Evolutionary conservation across 1,140 invertebrate species (phyloP), one percentile per base, ranked within the genome.

Genomic region (Drosophila aff.): DNA sequence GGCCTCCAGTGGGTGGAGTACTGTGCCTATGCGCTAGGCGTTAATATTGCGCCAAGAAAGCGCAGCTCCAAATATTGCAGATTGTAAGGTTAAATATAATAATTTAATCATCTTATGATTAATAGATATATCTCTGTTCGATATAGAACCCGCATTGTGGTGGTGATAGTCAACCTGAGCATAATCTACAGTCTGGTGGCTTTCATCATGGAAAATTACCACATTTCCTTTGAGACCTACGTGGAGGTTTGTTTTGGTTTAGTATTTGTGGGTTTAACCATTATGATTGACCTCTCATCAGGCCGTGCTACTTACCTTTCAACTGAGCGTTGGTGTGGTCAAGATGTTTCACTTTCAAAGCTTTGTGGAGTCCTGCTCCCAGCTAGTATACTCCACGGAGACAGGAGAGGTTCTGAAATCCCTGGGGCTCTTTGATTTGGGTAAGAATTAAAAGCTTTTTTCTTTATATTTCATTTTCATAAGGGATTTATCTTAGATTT

Each of bases 1-100:
- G 85, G 85, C 4, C 40, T 90, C 6, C 63, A 38, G n/a, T 85
- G 86, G 63, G 82, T 90, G 50, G 85, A 90, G 41, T 75, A 79
- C 21, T 76, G 81, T 43, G 81, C 76, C 36, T 90, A 79, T 33
- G 69, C 62, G 4, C 33, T 90, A 38, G 85, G 85, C 0, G 71
- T 90, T 13, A 90, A 90, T 46, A 64, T 90, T 16, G 75, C 85
- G 9, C 85, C 85, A 0, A 52, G 81, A 6, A 90, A 90, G 46
- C 85, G 85, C 0, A 81, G 55, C 47, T 89, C 85, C 1, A 59
- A 67, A 8, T 76, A 76, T 10, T 89, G 84, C 9, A 44, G 15
- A 50, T 59, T 81, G 84, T 89, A 23, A 69, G 85, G 10, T 53
- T 31, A 38, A 4, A 0, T 9, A 13, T 43, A 4, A 0, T 9